Base-by-base conservation (phyloP, 2,113 vertebrate species). In the Tyrannus savana region DNA sequence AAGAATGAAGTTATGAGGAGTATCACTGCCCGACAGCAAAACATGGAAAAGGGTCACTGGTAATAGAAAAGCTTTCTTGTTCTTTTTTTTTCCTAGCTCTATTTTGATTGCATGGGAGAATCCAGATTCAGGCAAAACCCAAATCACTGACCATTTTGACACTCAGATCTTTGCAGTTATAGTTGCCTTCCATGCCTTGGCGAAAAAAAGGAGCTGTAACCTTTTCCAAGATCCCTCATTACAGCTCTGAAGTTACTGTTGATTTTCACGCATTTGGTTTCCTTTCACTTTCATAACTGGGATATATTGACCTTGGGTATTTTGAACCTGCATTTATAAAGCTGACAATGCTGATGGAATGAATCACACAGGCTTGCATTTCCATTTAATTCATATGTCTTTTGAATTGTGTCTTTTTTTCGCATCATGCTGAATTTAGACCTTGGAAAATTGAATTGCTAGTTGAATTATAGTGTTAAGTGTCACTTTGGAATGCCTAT, bases 381-480 rank as follows among this genome's bases (percentile, higher is more conserved):
- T 93, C 71, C 64, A 90, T 91, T 94, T 67, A 82, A 88, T 93
- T 95, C 88, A 59, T 77, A 77, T 37, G 49, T 75, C 76, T 92
- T 87, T 94, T 80, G 90, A 91, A 93, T 21, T 63, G 42, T 8
- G 22, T 72, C 35, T 46, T 91, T 96, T 91, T 96, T 75, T 86
- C 39, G 84, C 33, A 59, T 87, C 75, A 55, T 56, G 67, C 92
- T 83, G 92, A 83, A 86, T 96, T 63, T 90, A 87, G 82, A 86
- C 67, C 69, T 80, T 88, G 85, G 64, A 86, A 96, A 96, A 93
- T 49, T 83, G 85, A 90, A 93, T 84, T 90, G 64, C 68, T 93
- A 22, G 47, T 72, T 95, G 86, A 89, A 95, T 90, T 93, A 86
- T 28, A 88, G 50, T 31, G 15, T 3, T 81, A 92, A 96, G 86